Conservation (phyloP, 2,797 vertebrate species). For the Garrulus glandarius region DNA sequence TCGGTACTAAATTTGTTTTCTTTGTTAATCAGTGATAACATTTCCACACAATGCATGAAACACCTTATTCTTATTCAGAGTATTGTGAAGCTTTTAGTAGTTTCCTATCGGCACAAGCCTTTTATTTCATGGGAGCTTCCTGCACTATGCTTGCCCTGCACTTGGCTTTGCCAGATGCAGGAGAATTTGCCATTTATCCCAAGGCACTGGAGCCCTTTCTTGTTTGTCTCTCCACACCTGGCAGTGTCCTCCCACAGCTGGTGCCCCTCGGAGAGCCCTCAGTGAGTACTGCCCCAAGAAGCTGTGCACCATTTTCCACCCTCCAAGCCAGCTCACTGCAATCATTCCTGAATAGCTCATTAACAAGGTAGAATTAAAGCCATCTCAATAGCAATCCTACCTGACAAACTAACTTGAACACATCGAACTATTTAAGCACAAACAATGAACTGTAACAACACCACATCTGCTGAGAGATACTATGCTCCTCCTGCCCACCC, state of each 20-base stretch:
- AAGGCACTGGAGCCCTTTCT: background rate
- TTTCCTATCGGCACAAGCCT: background rate
- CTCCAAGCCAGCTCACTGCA: background rate
- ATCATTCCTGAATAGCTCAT: background rate
- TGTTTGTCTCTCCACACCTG: background rate
- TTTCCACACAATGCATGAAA: background rate
- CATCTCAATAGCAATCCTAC: background rate
- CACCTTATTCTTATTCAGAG: background rate
- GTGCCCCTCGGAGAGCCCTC: background rate
- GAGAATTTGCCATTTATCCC: background rate
- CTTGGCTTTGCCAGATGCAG: background rate
- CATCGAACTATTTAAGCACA: background rate
- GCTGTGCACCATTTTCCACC: fast-evolving
- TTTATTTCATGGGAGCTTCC: background rate
- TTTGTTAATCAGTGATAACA: background rate
- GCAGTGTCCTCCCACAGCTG: background rate
- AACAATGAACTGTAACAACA: background rate
- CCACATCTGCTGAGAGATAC: background rate
- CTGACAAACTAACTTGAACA: background rate
- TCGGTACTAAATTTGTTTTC: background rate
- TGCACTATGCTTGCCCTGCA: background rate
- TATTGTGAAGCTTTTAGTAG: background rate
- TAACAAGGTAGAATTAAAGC: background rate
- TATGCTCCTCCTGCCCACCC: too few species aligned
- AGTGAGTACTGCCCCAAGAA: background rate